Evolutionary conservation across 1,140 invertebrate genomes (phyloP).

Genomic region (Latrodectus geometricus): DNA sequence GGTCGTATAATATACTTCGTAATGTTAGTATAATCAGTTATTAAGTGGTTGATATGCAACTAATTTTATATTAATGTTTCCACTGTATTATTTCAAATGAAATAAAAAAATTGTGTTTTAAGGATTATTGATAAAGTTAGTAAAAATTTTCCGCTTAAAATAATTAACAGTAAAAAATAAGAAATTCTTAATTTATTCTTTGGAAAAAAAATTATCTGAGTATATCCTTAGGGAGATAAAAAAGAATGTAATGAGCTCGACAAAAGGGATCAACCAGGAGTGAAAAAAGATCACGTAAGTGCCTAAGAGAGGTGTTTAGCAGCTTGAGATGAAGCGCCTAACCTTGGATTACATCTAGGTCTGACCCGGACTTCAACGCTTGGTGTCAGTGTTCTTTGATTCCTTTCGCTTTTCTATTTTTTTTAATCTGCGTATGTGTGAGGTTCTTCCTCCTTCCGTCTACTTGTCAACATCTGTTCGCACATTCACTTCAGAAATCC

Average conservation of each 20-base stretch:
- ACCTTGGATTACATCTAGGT: conserved; percentile 27
- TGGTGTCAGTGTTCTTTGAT: conserved; percentile 16
- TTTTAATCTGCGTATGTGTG: background rate
- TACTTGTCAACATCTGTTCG: conserved; percentile 48
- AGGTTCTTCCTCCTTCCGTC: conserved; percentile 28
- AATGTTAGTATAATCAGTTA: too few species aligned
- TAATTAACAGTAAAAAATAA: background rate
- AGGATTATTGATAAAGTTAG: background rate
- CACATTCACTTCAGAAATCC: conserved; percentile 29
- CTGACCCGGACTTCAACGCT: conserved; percentile 39
- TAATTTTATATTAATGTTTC: background rate
- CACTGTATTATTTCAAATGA: background rate
- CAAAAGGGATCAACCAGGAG: conserved; percentile 16
- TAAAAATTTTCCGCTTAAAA: background rate
- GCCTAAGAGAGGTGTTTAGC: conserved; percentile 18
- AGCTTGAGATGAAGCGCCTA: background rate
- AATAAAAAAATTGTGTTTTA: background rate
- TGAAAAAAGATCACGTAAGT: conserved; percentile 42
- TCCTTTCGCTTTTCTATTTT: conserved; percentile 24
- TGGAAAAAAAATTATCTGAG: background rate
- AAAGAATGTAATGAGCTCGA: background rate
- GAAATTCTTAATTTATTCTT: background rate
- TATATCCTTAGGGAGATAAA: background rate
- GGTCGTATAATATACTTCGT: too few species aligned
- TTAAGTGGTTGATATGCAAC: background rate